Conservation (phyloP, 92 coral and sea anemone species). For the Isaurus tuberculatus region DNA sequence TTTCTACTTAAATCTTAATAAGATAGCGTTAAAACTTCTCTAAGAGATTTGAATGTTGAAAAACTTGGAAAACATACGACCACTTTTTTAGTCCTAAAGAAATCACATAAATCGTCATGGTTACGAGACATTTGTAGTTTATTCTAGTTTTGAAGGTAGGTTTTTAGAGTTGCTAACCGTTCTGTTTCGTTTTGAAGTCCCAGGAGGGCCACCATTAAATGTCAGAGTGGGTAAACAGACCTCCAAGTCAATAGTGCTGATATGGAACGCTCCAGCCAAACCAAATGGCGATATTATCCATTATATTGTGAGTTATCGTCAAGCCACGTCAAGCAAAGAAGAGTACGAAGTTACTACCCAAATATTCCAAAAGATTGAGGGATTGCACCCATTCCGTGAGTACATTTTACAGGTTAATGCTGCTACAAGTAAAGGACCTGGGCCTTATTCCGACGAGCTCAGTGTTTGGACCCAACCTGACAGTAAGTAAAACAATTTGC, state of each 20-base stretch:
- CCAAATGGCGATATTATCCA: slow-evolving; percentile 64
- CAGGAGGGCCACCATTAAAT: slow-evolving; percentile 71
- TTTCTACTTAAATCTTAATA: too few relatives aligned
- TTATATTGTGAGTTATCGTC: slow-evolving; percentile 55
- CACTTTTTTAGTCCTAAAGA: not conserved
- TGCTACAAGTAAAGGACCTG: slow-evolving; percentile 55
- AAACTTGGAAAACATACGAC: too few relatives aligned
- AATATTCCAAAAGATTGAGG: not conserved
- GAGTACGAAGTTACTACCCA: not conserved
- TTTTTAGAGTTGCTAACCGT: not conserved
- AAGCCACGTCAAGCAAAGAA: slow-evolving; percentile 3
- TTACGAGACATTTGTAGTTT: too few relatives aligned
- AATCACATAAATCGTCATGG: too few relatives aligned
- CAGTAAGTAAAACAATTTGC: slow-evolving; percentile 39
- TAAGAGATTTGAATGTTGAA: too few relatives aligned
- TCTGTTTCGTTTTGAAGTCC: slow-evolving; percentile 49
- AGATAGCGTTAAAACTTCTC: too few relatives aligned
- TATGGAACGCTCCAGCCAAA: slow-evolving; percentile 70
- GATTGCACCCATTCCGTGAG: slow-evolving; percentile 54
- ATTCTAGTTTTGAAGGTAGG: not conserved
- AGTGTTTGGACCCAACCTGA: slow-evolving; percentile 47
- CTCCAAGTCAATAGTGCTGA: slow-evolving; percentile 38
- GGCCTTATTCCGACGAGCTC: slow-evolving; percentile 44
- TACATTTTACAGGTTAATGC: slow-evolving; percentile 60
- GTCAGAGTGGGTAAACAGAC: slow-evolving; percentile 45